Conservation (phyloP, 2,113 vertebrate species). For the Platysteira castanea region DNA sequence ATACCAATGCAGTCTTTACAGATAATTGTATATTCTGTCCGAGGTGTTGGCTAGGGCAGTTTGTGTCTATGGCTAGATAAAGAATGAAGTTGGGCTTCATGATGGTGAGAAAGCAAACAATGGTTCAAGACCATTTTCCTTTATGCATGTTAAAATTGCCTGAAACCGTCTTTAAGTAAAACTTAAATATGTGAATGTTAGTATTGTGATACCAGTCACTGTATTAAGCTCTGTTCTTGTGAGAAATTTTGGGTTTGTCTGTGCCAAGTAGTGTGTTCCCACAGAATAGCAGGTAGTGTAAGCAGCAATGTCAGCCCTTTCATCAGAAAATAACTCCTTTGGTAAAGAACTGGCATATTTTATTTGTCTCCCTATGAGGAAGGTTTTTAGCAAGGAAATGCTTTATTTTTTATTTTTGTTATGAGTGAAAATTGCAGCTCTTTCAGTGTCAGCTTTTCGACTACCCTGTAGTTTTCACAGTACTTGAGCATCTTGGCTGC, state of each 20-base stretch:
- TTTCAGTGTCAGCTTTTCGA: neutral
- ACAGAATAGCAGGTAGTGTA: neutral
- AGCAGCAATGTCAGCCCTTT: neutral
- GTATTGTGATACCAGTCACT: neutral
- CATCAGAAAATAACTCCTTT: neutral
- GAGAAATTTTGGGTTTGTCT: neutral
- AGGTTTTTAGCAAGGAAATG: neutral
- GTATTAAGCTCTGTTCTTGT: neutral
- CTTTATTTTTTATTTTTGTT: neutral
- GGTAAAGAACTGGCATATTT: neutral
- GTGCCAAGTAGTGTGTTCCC: neutral
- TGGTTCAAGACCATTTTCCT: neutral
- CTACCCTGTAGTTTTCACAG: neutral
- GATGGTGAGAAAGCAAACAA: neutral
- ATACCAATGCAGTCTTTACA: neutral
- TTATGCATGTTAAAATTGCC: neutral
- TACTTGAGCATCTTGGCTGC: neutral
- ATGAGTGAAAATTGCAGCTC: neutral
- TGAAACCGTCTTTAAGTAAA: neutral
- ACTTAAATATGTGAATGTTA: neutral
- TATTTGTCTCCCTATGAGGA: neutral
- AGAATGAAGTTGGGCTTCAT: neutral
- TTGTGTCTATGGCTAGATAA: neutral
- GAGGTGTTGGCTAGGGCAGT: neutral
- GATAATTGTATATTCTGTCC: neutral